These are phyloP conservation scores for Lethrus apterus DNA, from an alignment of 1,140 invertebrate species.

Conservation along the genomic window DNA sequence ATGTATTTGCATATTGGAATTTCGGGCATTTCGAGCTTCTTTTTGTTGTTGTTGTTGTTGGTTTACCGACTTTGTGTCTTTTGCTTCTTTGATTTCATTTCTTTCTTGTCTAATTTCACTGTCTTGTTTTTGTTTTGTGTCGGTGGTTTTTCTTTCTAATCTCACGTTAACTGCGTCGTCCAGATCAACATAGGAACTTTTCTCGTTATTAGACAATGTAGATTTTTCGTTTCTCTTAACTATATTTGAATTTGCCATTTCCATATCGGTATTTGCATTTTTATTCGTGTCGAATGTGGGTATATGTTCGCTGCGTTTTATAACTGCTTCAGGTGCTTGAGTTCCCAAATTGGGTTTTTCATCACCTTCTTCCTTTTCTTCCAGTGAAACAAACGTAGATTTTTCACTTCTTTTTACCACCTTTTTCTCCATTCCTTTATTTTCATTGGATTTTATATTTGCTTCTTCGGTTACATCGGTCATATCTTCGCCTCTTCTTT, in stretches of 20 bases:
- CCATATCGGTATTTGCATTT: not conserved
- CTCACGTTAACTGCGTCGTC: not conserved
- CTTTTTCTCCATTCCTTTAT: too few species aligned
- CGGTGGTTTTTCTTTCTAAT: not conserved
- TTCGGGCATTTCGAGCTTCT: slow-evolving; percentile 1
- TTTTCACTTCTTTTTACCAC: too few species aligned
- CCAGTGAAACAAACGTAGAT: too few species aligned
- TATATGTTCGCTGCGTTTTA: not conserved
- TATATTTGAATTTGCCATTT: not conserved
- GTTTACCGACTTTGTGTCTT: not conserved
- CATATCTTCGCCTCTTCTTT: too few species aligned
- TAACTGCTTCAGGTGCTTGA: not conserved
- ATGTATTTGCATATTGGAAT: too few species aligned
- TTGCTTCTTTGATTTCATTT: not conserved
- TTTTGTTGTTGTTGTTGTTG: not conserved
- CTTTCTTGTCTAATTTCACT: not conserved
- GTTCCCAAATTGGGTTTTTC: not conserved
- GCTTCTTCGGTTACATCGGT: too few species aligned
- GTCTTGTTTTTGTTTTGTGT: not conserved
- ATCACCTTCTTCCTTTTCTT: too few species aligned
- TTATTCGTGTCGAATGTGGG: not conserved
- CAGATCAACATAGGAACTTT: not conserved
- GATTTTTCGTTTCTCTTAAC: slow-evolving; percentile 3
- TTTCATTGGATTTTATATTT: too few species aligned
- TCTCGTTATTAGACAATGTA: not conserved